Percentiles rank a stretch among this genome's conserved stretches.
Conservation (phyloP, 1,140 invertebrate genomes). For the Lycorma delicatula region DNA sequence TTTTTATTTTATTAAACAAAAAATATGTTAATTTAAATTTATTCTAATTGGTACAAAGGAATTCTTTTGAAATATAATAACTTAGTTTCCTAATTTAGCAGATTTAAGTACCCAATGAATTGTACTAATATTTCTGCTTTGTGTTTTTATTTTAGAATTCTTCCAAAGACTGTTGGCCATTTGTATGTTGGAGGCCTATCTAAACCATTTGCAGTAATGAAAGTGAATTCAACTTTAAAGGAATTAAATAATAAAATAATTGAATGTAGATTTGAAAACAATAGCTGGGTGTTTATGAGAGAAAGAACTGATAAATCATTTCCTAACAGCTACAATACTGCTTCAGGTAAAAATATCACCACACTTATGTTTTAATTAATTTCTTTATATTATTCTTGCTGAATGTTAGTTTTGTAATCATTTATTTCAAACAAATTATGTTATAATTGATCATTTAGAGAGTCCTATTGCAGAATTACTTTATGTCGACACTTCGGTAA, state of each 20-base stretch:
- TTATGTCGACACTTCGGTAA: no score
- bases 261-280: conserved; percentile 76
- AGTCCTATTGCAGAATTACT: no score
- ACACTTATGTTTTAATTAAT: conserved; percentile 7
- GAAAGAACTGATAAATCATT: conserved; percentile 95
- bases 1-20: no score
- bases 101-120: no score
- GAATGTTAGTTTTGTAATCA: no score
- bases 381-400: not conserved
- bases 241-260: conserved; percentile 89
- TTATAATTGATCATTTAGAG: no score
- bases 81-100: no score
- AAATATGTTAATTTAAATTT: no score
- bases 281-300: conserved; percentile 89
- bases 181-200: conserved; percentile 68
- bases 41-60: no score
- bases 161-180: conserved; percentile 62
- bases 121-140: no score
- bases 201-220: conserved; percentile 61
- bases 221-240: conserved; percentile 63
- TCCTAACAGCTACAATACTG: conserved; percentile 83
- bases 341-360: conserved; percentile 55
- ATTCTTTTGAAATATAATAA: no score
- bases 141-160: conserved; percentile 46
- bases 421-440: no score